These are phyloP conservation scores for Pemphredon lugubris DNA, from an alignment of 2,888 invertebrate species.

Conservation along the genomic window DNA sequence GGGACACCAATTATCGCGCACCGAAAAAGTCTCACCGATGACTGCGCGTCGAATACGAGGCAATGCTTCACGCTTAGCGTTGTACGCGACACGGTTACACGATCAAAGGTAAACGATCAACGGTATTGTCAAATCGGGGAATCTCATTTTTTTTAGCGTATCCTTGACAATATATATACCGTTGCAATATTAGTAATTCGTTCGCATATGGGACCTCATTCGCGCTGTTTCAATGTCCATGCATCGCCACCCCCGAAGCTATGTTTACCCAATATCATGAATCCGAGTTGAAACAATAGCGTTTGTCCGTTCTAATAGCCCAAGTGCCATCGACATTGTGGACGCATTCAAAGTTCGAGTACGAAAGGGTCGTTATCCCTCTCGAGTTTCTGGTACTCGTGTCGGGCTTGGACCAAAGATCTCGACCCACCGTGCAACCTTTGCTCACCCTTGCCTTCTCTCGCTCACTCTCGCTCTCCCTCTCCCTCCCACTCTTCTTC, in stretches of 20 bases:
- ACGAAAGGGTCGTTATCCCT: constrained; percentile 50
- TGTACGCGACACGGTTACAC: neutral
- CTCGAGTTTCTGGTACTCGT: constrained; percentile 41
- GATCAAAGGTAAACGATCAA: no score
- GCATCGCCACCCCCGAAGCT: neutral
- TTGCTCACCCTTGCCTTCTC: constrained; percentile 45
- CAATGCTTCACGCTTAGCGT: neutral
- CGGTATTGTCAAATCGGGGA: no score
- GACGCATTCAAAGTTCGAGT: constrained; percentile 28
- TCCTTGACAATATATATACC: neutral
- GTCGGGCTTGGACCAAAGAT: constrained; percentile 42
- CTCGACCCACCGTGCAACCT: constrained; percentile 54
- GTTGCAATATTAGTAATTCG: neutral
- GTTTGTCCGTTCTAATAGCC: constrained; percentile 18
- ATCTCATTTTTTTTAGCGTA: no score
- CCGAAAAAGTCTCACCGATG: constrained; percentile 37
- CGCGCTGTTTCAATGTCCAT: neutral
- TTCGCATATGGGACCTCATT: no score
- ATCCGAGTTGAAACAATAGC: constrained; percentile 38
- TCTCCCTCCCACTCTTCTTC: constrained; percentile 46
- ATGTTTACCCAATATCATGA: constrained; percentile 29
- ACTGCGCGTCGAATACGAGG: neutral
- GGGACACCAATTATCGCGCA: constrained; percentile 63
- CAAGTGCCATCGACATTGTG: constrained; percentile 36
- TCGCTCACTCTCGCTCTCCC: constrained; percentile 30